Base-by-base conservation (phyloP, 2,797 vertebrate genomes). In the Lateolabrax maculatus region DNA sequence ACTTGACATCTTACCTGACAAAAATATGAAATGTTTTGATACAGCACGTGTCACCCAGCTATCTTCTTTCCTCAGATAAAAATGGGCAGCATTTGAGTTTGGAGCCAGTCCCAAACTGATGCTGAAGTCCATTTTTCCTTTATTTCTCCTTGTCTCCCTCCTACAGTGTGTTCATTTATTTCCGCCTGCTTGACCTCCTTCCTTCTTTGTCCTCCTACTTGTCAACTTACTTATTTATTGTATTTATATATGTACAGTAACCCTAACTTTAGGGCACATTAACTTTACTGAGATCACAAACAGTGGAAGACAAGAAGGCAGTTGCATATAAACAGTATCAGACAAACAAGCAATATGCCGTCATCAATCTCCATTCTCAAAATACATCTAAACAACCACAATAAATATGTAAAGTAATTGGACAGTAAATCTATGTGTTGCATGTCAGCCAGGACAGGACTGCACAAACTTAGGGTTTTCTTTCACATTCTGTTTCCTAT, bases 291-390 rank as follows among this genome's bases (percentile, higher is more conserved):
- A 61, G 11, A 61, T 66, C 53, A 37, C 64, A 79, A 80, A 66
- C 83, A 55, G 43, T 37, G 55, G 41, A 66, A 43, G 16, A 75
- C 29, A 51, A 77, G 66, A 75, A 77, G 69, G 69, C 57, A 64
- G 71, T 60, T 76, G 71, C 62, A 48, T 65, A 13, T 79, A 75
- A 77, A 80, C 71, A 67, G 46, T 63, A 67, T 74, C 7, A 61
- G 41, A 75, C 21, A 79, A 79, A 77, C 9, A 77, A 83, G 39
- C 53, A 66, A 46, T 41, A 58, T 37, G 39, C 7, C 6, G 3
- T 61, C 34, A 77, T 81, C 10, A 62, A 46, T 79, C 77, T 67
- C 53, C 60, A 61, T 66, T 34, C 57, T 75, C n/a, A 31, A 68
- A 65, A 75, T 72, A 48, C 18, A 43, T 62, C 21, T 44, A 31